A percentile compares a stretch with the other conserved stretches of the same genome.
Evolutionary conservation across 2,888 invertebrate genomes (phyloP).

Genomic region (Elaeidobius kamerunicus): DNA sequence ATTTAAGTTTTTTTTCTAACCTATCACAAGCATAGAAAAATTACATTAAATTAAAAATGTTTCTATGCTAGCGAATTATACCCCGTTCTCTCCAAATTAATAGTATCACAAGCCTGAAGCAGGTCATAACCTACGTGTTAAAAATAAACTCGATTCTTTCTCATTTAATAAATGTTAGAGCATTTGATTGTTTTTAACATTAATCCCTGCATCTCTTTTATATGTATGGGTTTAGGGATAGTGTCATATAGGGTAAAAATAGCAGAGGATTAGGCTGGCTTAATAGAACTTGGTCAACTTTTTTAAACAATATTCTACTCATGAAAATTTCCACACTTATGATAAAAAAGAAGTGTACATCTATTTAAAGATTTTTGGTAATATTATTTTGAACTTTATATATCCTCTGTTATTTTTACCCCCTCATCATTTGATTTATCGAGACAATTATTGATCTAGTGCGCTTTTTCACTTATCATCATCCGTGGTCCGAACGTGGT

Average conservation of each 20-base stretch:
- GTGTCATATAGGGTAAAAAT: conserved; percentile 1
- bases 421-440: conserved; percentile 1
- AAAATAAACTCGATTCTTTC: conserved; percentile 15
- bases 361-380: too few species aligned
- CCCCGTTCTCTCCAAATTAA: conserved; percentile 26
- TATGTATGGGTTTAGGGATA: conserved; percentile 15
- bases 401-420: conserved; percentile 1
- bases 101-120: conserved; percentile 29
- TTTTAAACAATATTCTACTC: too few species aligned
- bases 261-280: conserved; percentile 4
- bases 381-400: background rate
- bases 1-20: conserved; percentile 10
- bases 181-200: conserved; percentile 13
- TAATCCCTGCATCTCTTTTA: conserved; percentile 15
- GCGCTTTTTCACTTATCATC: background rate
- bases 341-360: too few species aligned
- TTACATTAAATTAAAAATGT: background rate
- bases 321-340: too few species aligned
- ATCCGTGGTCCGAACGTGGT: too few species aligned
- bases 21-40: conserved; percentile 11
- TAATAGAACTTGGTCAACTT: too few species aligned
- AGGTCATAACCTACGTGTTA: conserved; percentile 13
- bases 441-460: conserved; percentile 2
- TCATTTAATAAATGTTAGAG: conserved; percentile 6
- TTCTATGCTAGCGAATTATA: conserved; percentile 11